Percentiles rank a stretch among this genome's conserved stretches.
Conservation (phyloP, 2,888 invertebrate species). For the Caenorhabditis sp. region DNA sequence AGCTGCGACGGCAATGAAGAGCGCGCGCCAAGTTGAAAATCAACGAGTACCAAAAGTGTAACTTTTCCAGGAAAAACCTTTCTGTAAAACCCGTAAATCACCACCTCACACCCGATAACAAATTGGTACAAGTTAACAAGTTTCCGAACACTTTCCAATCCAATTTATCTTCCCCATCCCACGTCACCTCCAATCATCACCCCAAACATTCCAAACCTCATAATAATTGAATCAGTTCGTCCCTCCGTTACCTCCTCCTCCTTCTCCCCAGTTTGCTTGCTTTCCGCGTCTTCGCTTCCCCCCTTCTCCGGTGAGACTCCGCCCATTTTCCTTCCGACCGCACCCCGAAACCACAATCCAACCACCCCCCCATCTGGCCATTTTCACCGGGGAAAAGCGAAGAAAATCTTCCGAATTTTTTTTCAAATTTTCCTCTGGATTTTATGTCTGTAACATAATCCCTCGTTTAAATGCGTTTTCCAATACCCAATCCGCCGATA, state of each 20-base stretch:
- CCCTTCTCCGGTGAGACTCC: slow-evolving; percentile 10
- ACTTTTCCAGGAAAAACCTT: too few species aligned
- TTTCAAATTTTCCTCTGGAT: neutral
- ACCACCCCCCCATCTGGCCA: neutral
- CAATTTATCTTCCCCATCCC: slow-evolving; percentile 1
- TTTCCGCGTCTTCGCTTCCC: slow-evolving; percentile 7
- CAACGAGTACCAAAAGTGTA: too few species aligned
- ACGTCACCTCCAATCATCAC: neutral
- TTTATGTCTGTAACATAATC: neutral
- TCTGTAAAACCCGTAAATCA: too few species aligned
- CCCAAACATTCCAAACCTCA: neutral
- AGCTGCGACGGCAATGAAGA: too few species aligned
- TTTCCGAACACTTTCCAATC: neutral
- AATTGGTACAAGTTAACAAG: too few species aligned
- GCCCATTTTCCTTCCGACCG: slow-evolving; percentile 25
- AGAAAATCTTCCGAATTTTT: neutral
- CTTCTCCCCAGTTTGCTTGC: slow-evolving; percentile 12
- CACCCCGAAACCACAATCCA: neutral
- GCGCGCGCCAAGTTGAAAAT: too few species aligned
- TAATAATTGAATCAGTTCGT: slow-evolving; percentile 28
- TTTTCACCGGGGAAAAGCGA: neutral
- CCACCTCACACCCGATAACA: too few species aligned
- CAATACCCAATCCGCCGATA: neutral
- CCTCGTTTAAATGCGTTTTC: neutral
- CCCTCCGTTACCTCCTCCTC: slow-evolving; percentile 10